These are phyloP conservation scores for Macaria liturata DNA, from an alignment of 2,888 invertebrate species.

Conservation along the genomic window DNA sequence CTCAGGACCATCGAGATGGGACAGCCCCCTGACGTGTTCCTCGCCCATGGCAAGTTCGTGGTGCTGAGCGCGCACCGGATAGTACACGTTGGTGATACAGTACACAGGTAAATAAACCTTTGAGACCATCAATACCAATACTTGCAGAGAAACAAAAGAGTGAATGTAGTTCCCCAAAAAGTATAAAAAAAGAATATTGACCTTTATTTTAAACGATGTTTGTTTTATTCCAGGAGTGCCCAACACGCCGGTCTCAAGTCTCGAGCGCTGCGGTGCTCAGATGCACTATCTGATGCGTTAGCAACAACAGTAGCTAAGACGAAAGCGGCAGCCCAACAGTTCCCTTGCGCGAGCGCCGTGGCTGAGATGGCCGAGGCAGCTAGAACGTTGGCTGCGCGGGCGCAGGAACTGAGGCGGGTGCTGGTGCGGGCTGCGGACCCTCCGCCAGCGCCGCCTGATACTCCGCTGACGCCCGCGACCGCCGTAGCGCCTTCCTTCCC, in stretches of 20 bases:
- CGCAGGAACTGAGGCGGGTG: conserved; percentile 90
- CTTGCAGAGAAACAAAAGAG: too few relatives aligned
- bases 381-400: conserved; percentile 92
- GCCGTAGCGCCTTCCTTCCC: conserved; percentile 62
- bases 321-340: conserved; percentile 95
- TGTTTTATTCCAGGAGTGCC: conserved; percentile 90
- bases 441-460: conserved; percentile 50
- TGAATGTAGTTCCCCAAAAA: too few relatives aligned
- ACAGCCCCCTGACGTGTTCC: conserved; percentile 96
- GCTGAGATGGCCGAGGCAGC: conserved; percentile 97
- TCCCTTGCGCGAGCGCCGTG: conserved; percentile 94
- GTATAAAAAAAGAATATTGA: too few relatives aligned
- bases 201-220: too few relatives aligned
- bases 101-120: conserved; percentile 81
- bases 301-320: conserved; percentile 93
- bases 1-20: conserved; percentile 95
- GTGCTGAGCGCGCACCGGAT: conserved; percentile 96
- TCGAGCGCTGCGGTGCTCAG: conserved; percentile 89
- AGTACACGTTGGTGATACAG: conserved; percentile 96
- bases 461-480: conserved; percentile 60
- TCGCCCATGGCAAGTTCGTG: conserved; percentile 97
- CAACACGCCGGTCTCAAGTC: conserved; percentile 88
- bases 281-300: conserved; percentile 91
- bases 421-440: conserved; percentile 87
- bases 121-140: too few relatives aligned